Evolutionary conservation across 2,888 invertebrate genomes (phyloP).

Genomic region (Eupithecia centaureata): DNA sequence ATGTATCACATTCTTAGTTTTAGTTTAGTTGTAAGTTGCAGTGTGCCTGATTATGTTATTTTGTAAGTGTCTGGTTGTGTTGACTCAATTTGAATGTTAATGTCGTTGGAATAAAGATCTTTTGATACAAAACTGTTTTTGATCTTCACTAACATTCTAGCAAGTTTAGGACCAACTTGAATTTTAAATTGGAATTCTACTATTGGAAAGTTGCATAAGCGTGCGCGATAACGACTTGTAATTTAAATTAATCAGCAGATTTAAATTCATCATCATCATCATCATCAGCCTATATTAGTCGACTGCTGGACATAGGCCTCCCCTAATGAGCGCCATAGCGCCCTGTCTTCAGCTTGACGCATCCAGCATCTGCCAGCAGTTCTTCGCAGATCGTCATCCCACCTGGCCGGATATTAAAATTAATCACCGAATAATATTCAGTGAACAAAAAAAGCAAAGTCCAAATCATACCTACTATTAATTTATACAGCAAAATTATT

Average conservation of each 20-base stretch:
- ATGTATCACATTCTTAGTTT: slow-evolving; percentile 5
- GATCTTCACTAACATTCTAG: background rate
- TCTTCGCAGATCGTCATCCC: too few relatives aligned
- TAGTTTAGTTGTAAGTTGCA: slow-evolving; percentile 47
- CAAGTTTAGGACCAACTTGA: background rate
- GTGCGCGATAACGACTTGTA: background rate
- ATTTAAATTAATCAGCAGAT: background rate
- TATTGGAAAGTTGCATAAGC: background rate
- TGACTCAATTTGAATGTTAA: slow-evolving; percentile 34
- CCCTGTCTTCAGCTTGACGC: too few relatives aligned
- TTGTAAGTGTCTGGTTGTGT: slow-evolving; percentile 23
- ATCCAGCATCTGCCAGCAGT: too few relatives aligned
- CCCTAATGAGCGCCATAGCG: too few relatives aligned
- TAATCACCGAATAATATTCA: too few relatives aligned
- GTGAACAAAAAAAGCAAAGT: too few relatives aligned
- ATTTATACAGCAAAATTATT: too few relatives aligned
- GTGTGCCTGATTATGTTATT: slow-evolving; percentile 53
- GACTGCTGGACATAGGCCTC: too few relatives aligned
- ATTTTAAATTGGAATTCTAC: background rate
- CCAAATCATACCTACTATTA: too few relatives aligned
- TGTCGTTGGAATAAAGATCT: slow-evolving; percentile 39
- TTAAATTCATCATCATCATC: too few relatives aligned
- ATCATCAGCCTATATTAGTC: too few relatives aligned
- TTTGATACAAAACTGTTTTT: slow-evolving; percentile 34
- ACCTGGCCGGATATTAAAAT: too few relatives aligned